Conservation (phyloP, 2,113 vertebrate genomes). For the Triplophysa siluroides region DNA sequence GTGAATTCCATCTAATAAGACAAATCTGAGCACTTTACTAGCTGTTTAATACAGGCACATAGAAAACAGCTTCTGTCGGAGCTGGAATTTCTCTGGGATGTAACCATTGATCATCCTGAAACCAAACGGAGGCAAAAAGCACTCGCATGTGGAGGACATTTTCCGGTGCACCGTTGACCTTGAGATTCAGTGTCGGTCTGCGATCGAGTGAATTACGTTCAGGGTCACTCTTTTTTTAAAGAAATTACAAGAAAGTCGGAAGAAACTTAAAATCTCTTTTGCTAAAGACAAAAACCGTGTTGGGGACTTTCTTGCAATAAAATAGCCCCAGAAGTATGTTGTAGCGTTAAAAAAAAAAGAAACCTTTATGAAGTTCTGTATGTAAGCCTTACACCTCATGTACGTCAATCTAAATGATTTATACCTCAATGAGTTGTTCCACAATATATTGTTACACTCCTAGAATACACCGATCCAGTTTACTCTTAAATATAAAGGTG, state of each 20-base stretch:
- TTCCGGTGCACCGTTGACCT: background rate
- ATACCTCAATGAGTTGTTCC: too few species aligned
- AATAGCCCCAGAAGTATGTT: too few species aligned
- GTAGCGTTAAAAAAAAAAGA: too few species aligned
- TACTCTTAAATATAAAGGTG: too few species aligned
- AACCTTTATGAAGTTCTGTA: slow-evolving; percentile 32
- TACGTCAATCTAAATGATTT: too few species aligned
- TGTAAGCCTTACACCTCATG: slow-evolving; percentile 45
- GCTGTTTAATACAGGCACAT: background rate
- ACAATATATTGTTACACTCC: too few species aligned
- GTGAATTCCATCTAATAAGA: background rate
- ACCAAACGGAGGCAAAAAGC: background rate
- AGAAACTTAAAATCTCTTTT: too few species aligned
- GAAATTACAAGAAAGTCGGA: too few species aligned
- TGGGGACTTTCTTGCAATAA: too few species aligned
- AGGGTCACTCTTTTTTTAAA: slow-evolving; percentile 28
- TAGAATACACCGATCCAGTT: too few species aligned
- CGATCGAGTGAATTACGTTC: slow-evolving; percentile 5
- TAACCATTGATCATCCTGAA: slow-evolving; percentile 26
- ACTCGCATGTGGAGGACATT: background rate
- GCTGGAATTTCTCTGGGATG: background rate
- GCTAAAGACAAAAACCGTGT: too few species aligned
- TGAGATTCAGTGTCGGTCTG: slow-evolving; percentile 2
- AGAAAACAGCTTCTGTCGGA: background rate
- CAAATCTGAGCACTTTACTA: background rate